Conservation (phyloP, 1,140 invertebrate genomes). For the Drosophila murphyi region DNA sequence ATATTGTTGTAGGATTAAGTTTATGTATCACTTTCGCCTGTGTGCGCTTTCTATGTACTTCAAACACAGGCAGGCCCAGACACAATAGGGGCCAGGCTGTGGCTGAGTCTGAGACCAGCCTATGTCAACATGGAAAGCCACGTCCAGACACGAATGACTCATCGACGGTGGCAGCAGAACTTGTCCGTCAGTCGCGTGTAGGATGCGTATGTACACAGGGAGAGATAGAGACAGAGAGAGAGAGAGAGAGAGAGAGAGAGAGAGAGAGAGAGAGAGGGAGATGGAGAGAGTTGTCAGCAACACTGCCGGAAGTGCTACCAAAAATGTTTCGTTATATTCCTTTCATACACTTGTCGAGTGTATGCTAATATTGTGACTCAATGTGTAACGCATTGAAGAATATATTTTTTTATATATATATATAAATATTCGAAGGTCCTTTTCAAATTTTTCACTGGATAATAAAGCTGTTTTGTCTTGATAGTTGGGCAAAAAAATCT, state of each 20-base stretch:
- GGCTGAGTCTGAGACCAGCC: conserved; percentile 6
- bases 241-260: background rate
- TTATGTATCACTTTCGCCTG: conserved; percentile 70
- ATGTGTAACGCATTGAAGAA: too few species aligned
- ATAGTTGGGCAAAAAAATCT: too few species aligned
- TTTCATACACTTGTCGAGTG: background rate
- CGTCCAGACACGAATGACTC: conserved; percentile 41
- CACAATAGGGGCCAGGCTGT: background rate
- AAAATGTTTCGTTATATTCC: background rate
- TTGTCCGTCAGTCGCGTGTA: background rate
- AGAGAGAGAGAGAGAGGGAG: background rate
- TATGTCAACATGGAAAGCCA: conserved; percentile 14
- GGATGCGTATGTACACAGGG: background rate
- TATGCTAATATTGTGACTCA: too few species aligned
- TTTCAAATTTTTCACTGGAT: too few species aligned
- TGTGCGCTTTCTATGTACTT: conserved; percentile 38
- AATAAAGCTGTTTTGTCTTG: too few species aligned
- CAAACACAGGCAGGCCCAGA: background rate
- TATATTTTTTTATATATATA: too few species aligned
- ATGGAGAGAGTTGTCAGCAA: too few species aligned
- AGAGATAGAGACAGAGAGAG: background rate
- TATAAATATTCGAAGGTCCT: too few species aligned
- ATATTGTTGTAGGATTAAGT: conserved; percentile 3
- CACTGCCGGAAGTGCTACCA: too few species aligned
- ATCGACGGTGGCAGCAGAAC: conserved; percentile 15